Conservation (phyloP, 2,113 vertebrate species). For the Camelus bactrianus region DNA sequence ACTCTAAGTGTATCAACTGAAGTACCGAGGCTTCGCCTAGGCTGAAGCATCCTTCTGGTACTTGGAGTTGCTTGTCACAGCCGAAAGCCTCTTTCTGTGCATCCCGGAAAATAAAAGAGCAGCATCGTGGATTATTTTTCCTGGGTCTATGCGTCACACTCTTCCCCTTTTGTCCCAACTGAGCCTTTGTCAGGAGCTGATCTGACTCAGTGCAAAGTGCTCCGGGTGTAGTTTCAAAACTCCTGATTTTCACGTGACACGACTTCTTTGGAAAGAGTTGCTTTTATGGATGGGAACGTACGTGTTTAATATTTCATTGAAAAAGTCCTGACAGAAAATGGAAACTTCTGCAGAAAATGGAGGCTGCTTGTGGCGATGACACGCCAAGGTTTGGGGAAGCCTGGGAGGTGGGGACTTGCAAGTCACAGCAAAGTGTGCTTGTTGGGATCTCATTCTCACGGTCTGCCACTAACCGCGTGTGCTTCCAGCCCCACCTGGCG, state of each 20-base stretch:
- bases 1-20: background rate
- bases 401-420: background rate
- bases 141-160: background rate
- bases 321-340: background rate
- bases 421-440: background rate
- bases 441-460: too few relatives aligned
- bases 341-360: background rate
- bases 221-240: background rate
- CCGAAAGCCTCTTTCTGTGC: background rate
- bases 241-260: background rate
- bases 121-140: conserved; percentile 20
- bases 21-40: background rate
- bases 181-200: background rate
- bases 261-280: background rate
- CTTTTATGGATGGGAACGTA: background rate
- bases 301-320: background rate
- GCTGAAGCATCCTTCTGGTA: background rate
- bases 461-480: background rate
- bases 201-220: conserved; percentile 1
- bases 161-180: background rate
- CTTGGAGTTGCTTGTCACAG: background rate
- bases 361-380: background rate
- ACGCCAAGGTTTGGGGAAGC: background rate
- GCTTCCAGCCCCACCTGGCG: background rate
- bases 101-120: background rate